Conservation (phyloP, 2,888 invertebrate species). For the Lysandra coridon region DNA sequence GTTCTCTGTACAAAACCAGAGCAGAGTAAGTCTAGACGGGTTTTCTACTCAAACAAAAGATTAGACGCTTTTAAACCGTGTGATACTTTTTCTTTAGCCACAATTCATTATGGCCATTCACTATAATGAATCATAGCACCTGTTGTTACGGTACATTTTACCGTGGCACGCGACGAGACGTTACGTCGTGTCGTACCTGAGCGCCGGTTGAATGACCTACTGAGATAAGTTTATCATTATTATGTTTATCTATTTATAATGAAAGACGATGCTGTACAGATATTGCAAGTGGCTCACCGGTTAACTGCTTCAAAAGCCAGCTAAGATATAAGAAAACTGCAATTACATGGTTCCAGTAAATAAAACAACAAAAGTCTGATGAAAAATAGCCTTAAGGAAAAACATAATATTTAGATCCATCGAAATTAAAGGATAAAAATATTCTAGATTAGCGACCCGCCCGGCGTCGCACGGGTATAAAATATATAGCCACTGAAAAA, state of each 20-base stretch:
- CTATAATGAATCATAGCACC: neutral
- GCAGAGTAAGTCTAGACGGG: conserved; percentile 8
- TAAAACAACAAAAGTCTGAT: too few relatives aligned
- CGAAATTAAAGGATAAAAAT: too few relatives aligned
- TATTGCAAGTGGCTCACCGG: neutral
- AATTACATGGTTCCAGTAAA: too few relatives aligned
- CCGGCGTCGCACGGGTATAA: too few relatives aligned
- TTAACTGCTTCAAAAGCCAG: neutral
- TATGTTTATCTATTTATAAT: conserved; percentile 25
- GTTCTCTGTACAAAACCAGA: neutral
- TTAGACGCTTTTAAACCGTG: conserved; percentile 10
- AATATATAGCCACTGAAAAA: too few relatives aligned
- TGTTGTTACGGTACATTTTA: neutral
- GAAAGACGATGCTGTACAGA: neutral
- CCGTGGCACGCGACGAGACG: conserved; percentile 33
- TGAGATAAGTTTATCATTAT: conserved; percentile 38
- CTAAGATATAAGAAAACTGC: neutral
- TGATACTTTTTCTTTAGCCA: neutral
- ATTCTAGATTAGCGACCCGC: too few relatives aligned
- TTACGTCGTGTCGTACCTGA: neutral
- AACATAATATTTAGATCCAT: too few relatives aligned
- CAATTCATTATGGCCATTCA: neutral
- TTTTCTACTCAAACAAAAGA: conserved; percentile 18
- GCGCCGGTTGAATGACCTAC: conserved; percentile 44
- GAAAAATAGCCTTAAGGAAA: too few relatives aligned